Evolutionary conservation across 1,140 invertebrate species (phyloP).

Genomic region (Panonychus citri): DNA sequence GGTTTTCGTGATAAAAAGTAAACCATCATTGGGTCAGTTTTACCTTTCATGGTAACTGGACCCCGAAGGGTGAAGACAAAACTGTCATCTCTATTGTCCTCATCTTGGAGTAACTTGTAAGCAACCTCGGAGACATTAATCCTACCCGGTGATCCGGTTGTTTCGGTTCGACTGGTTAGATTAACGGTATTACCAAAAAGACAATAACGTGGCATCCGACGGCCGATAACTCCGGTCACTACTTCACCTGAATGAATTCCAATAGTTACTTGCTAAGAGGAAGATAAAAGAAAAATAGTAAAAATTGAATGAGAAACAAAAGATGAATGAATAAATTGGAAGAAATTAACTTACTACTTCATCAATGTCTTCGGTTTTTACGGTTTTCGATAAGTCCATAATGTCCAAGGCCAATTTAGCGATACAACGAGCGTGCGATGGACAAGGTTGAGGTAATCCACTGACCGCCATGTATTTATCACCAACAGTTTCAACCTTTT

Average conservation of each 20-base stretch:
- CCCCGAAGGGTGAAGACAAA: conserved; percentile 70
- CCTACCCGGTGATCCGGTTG: conserved; percentile 62
- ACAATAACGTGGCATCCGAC: conserved; percentile 89
- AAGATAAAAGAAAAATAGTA: conserved; percentile 12
- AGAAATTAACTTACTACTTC: conserved; percentile 40
- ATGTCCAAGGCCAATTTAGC: conserved; percentile 76
- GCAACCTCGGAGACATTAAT: conserved; percentile 86
- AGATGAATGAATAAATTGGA: neutral
- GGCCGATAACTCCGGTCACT: conserved; percentile 84
- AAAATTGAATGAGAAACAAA: neutral
- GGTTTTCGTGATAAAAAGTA: conserved; percentile 42
- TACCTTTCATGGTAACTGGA: conserved; percentile 76
- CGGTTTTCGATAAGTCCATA: conserved; percentile 71
- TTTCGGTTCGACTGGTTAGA: conserved; percentile 78
- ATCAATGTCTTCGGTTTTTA: conserved; percentile 52
- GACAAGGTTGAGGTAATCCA: conserved; percentile 74
- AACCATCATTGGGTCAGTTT: conserved; percentile 78
- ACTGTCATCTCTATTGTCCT: conserved; percentile 58
- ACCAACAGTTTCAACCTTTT: conserved; percentile 91
- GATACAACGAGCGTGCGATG: conserved; percentile 74
- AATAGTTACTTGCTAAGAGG: conserved; percentile 61
- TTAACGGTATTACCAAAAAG: conserved; percentile 92
- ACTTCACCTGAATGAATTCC: conserved; percentile 89
- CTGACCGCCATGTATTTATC: conserved; percentile 99
- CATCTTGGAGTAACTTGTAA: conserved; percentile 62